Percentiles rank a stretch among this genome's conserved stretches.
These are phyloP conservation scores for Synanthedon formicaeformis DNA, from an alignment of 2,888 invertebrate genomes.

Conservation along the genomic window DNA sequence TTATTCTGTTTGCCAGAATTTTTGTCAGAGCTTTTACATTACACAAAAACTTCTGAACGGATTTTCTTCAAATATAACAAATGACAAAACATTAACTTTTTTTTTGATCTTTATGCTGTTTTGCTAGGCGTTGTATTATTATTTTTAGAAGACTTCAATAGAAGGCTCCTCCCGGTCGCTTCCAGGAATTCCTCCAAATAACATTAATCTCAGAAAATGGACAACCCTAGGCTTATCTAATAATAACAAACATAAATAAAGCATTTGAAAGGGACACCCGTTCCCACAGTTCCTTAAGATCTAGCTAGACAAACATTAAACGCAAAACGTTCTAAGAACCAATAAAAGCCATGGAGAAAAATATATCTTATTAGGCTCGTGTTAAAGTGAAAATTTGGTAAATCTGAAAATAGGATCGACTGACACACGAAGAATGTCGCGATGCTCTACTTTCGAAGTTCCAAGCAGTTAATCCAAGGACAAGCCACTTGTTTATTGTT, in stretches of 20 bases:
- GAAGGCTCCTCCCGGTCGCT: no score
- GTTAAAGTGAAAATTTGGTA: constrained; percentile 8
- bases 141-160: no score
- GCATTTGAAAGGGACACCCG: constrained; percentile 50
- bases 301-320: constrained; percentile 23
- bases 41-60: no score
- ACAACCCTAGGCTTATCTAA: neutral
- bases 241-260: constrained; percentile 28
- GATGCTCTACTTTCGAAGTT: constrained; percentile 47
- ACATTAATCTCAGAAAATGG: no score
- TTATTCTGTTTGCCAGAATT: no score
- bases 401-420: constrained; percentile 11
- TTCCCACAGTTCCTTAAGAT: constrained; percentile 54
- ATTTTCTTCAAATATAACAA: no score
- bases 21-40: no score
- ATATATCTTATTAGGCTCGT: constrained; percentile 4
- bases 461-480: constrained; percentile 25
- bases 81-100: no score
- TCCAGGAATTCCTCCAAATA: no score
- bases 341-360: neutral
- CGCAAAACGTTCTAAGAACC: constrained; percentile 11
- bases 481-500: constrained; percentile 5
- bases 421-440: constrained; percentile 37
- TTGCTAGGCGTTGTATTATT: no score
- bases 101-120: no score